Base-by-base conservation (phyloP, 2,888 invertebrate genomes). In the Tenthredo notha region DNA sequence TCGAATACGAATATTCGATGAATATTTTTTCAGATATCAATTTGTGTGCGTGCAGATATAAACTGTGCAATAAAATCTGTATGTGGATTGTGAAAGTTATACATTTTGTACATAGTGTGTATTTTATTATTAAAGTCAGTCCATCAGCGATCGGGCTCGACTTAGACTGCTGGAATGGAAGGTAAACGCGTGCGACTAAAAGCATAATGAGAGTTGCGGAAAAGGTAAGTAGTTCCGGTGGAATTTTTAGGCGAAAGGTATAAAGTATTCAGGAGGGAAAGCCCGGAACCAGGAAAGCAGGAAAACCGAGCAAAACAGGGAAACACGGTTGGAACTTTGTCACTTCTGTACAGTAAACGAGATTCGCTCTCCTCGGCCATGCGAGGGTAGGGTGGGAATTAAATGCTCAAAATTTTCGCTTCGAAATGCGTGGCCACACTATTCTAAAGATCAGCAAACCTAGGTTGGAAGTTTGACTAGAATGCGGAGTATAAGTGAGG, bases 401-500 rank as follows among this genome's bases (percentile, higher is more conserved):
- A 7, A 29, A 25, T 33, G 29, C 29, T 29, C 2, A 1, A 18
- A 29, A 67, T 67, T 25, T 70, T 70, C 37, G 5, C 9, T 37
- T 9, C 33, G 37, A 70, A 33, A 70, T 37, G 37, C 70, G n/a
- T 37, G 37, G 9, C 37, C 18, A n/a, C 9, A 75, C 10, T 25
- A 47, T 47, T 75, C 37, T 25, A 47, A 47, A 21, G 21, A 47
- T 47, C 37, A 21, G 21, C 10, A 43, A 75, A 25, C 25, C 21
- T 29, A 29, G 15, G n/a, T 74, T 5, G 58, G 58, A 61, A 61
- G 15, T 70, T 70, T 37, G 37, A 37, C 70, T 7, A 82, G 10
- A 33, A 82, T 82, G 82, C 21, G 40, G 43, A 82, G 82, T 65
- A 65, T 82, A 61, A 82, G 82, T 37, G 82, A 37, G n/a, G 65